Percentiles rank a stretch among this genome's conserved stretches.
phyloP scores from a whole-genome alignment of 2,888 invertebrate genomes.

The Hirtodrosophila alboralis region DNA sequence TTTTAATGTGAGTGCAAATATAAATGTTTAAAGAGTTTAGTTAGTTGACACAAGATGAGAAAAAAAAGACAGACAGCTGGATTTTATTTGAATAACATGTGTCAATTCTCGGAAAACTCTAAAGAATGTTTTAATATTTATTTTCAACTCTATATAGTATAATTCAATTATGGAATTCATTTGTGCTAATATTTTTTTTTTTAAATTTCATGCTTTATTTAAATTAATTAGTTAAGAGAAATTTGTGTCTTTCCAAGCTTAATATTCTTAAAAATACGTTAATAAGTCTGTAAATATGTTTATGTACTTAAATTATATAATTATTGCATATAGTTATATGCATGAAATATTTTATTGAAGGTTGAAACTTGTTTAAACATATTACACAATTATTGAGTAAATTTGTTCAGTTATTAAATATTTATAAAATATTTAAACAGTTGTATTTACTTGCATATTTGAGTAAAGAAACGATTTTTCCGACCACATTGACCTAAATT shows the following conservation, averaged over 20 bases:
- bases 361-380: constrained; percentile 7
- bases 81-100: constrained; percentile 14
- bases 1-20: constrained; percentile 41
- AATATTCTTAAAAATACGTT: no score
- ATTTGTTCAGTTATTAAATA: neutral
- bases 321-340: neutral
- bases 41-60: constrained; percentile 18
- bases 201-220: no score
- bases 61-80: neutral
- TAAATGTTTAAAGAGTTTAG: constrained; percentile 27
- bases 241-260: no score
- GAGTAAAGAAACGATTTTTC: neutral
- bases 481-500: constrained; percentile 20
- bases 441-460: neutral
- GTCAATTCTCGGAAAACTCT: constrained; percentile 1
- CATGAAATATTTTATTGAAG: neutral
- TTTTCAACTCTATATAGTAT: no score
- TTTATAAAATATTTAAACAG: constrained; percentile 12
- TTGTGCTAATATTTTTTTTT: no score
- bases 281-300: no score
- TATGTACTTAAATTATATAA: no score
- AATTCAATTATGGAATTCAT: no score
- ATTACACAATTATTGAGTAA: constrained; percentile 1
- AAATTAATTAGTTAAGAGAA: no score
- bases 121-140: neutral